Percentiles rank a stretch among this genome's conserved stretches.
phyloP scores from a whole-genome alignment of 2,888 invertebrate genomes.

The Aspidapion aeneum region DNA sequence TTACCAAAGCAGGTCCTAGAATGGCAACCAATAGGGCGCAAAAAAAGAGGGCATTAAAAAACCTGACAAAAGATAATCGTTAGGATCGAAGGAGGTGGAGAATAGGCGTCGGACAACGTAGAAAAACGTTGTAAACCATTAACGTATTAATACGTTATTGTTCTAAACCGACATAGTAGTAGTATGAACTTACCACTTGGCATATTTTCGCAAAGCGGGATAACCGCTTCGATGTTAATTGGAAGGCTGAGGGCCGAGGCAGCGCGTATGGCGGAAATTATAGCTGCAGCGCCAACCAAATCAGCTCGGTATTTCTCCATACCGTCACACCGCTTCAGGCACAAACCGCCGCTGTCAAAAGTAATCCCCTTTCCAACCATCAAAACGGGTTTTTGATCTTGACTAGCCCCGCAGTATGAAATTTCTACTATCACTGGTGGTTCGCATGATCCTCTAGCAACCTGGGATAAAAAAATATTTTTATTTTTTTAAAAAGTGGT shows the following conservation, averaged over 20 bases:
- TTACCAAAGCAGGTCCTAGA: no score
- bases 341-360: constrained; percentile 52
- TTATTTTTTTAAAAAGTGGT: background rate
- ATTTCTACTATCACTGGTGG: constrained; percentile 65
- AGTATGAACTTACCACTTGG: constrained; percentile 54
- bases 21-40: no score
- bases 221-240: constrained; percentile 51
- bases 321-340: constrained; percentile 43
- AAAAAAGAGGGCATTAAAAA: no score
- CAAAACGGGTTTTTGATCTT: constrained; percentile 55
- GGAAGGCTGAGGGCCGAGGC: constrained; percentile 54
- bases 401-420: constrained; percentile 52
- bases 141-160: no score
- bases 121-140: no score
- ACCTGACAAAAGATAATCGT: no score
- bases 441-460: constrained; percentile 64
- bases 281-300: constrained; percentile 61
- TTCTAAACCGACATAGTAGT: no score
- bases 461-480: constrained; percentile 49
- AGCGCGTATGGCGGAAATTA: constrained; percentile 53
- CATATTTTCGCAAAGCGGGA: constrained; percentile 50
- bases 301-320: constrained; percentile 50
- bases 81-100: no score
- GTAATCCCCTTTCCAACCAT: constrained; percentile 66
- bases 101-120: no score